Base-by-base conservation (phyloP, 2,888 invertebrate species). In the Parnassius smintheus region DNA sequence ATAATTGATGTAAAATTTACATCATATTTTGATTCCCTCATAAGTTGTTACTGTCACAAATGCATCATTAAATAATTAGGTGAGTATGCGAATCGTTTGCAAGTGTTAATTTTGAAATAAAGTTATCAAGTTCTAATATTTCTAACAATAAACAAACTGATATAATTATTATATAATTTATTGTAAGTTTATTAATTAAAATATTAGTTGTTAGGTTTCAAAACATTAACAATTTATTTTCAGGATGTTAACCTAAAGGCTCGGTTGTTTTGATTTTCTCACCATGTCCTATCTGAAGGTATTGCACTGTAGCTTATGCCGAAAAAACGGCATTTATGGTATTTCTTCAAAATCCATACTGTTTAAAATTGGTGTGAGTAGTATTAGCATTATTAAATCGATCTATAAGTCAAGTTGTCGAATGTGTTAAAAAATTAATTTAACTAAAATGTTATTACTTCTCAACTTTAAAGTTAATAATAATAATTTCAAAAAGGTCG, bases 261-360 rank as follows among this genome's bases (percentile, higher is more conserved):
- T 60, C 22, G 48, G 2, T 13, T 42, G 12, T 49, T 9, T 18
- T 2, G 1, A 56, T 41, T 25, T 52, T 59, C 60, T 49, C 68
- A 79, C 64, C 56, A 91, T 91, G 91, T 88, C 90, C 64, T 89
- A 86, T 73, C 73, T 83, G 70, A 89, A 85, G 75, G 84, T 88
- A 63, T 74, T 88, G 62, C 84, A 89, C 68, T 91, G 89, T 72
- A 84, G 80, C 61, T 71, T 84, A 59, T 90, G 88, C 77, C 74
- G 86, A 61, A 85, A 79, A 72, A 80, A 86, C 80, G 83, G 85
- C 61, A 70, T 74, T 58, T 59, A 77, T 61, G 80, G 81, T 22
- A 72, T 88, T 64, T 81, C 84, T 42, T 75, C 75, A 9, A 84
- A 83, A 65, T 77, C 82, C 58, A 75, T 86, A 69, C 77, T 86